Evolutionary conservation across 1,140 invertebrate species (phyloP).

Genomic region (Apis laboriosa): DNA sequence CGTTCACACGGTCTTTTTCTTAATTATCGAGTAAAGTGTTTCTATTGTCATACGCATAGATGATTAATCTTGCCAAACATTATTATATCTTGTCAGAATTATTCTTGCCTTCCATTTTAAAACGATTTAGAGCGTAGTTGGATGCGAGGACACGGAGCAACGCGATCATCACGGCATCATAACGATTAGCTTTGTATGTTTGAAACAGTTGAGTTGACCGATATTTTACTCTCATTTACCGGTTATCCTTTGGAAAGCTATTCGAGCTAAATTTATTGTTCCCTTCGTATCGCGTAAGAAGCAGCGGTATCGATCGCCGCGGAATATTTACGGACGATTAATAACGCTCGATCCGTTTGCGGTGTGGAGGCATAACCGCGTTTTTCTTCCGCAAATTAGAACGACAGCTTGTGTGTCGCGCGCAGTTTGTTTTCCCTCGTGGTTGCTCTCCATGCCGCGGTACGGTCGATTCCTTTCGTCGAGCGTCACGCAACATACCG

Average conservation of each 20-base stretch:
- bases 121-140: background rate
- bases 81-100: background rate
- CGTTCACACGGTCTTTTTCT: background rate
- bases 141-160: background rate
- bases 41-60: too few relatives aligned
- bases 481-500: conserved; percentile 27
- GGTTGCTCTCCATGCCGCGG: background rate
- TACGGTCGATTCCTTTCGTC: conserved; percentile 32
- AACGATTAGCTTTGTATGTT: background rate
- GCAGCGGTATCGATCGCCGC: conserved; percentile 35
- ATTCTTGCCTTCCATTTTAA: background rate
- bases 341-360: conserved; percentile 42
- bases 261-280: conserved; percentile 46
- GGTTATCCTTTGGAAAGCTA: conserved; percentile 8
- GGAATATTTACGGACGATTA: conserved; percentile 48
- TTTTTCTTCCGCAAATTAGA: conserved; percentile 33
- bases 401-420: conserved; percentile 25
- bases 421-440: conserved; percentile 22
- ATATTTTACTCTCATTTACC: conserved; percentile 1
- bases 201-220: background rate
- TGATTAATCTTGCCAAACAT: conserved; percentile 10
- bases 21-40: background rate
- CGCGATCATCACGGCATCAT: background rate
- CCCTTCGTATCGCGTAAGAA: conserved; percentile 42
- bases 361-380: background rate